These are phyloP conservation scores for Geotrypetes seraphini DNA, from an alignment of 2,797 vertebrate species.

Conservation along the genomic window DNA sequence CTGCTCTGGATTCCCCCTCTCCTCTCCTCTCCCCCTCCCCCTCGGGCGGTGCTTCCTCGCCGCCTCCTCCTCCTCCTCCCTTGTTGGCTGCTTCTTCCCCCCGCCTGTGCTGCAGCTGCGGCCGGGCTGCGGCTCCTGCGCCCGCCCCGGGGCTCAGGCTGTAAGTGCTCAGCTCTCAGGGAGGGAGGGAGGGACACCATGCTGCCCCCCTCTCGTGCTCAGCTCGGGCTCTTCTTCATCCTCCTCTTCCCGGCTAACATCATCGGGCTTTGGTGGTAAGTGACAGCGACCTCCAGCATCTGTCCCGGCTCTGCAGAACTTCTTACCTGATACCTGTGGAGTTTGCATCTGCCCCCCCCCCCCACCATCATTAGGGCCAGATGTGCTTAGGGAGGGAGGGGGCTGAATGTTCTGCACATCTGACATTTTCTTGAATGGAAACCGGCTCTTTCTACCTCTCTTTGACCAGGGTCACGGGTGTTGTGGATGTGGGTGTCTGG, in stretches of 20 bases:
- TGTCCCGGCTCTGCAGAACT: no score
- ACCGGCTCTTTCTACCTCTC: no score
- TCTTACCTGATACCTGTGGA: no score
- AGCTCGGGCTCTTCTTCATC: not conserved
- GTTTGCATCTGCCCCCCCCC: no score
- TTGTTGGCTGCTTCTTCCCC: no score
- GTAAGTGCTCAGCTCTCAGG: not conserved
- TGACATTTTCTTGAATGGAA: no score
- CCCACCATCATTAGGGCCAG: no score
- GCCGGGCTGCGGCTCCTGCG: not conserved
- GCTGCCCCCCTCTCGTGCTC: not conserved
- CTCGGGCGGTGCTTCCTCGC: not conserved
- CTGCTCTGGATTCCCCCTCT: not conserved
- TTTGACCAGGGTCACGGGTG: no score
- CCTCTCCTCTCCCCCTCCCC: not conserved
- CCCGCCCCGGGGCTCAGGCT: not conserved
- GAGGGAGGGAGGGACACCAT: no score
- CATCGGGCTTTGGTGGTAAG: slow-evolving; percentile 93
- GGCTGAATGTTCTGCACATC: no score
- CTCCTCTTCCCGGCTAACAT: slow-evolving; percentile 34
- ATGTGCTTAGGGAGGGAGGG: no score
- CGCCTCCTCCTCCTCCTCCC: not conserved
- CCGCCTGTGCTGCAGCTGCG: not conserved
- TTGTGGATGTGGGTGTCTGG: no score
- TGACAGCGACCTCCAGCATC: slow-evolving; percentile 21